Evolutionary conservation across 2,113 vertebrate genomes (phyloP).

Genomic region (Chloropsis hardwickii): DNA sequence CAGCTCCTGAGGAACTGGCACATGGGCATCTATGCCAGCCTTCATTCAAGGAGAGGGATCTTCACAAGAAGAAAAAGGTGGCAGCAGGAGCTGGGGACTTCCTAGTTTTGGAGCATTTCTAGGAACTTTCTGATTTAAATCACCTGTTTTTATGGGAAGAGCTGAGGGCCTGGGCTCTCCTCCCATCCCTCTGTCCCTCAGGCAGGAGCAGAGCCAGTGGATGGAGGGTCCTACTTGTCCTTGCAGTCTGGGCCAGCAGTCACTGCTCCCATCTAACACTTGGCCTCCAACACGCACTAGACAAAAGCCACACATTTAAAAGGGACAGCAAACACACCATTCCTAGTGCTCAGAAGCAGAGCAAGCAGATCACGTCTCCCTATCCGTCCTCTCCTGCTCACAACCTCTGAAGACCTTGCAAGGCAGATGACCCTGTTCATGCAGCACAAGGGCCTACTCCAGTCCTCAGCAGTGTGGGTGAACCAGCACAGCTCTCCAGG

Average conservation of each 20-base stretch:
- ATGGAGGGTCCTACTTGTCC: not conserved
- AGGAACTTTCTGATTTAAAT: not conserved
- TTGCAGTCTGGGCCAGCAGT: not conserved
- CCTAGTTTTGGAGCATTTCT: not conserved
- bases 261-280: not conserved
- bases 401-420: not conserved
- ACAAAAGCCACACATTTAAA: not conserved
- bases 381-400: not conserved
- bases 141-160: not conserved
- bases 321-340: not conserved
- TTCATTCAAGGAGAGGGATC: not conserved
- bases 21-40: not conserved
- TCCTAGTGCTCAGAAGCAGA: not conserved
- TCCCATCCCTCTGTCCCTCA: not conserved
- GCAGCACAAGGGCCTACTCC: not conserved
- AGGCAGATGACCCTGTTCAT: not conserved
- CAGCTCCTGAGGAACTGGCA: not conserved
- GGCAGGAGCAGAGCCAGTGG: not conserved
- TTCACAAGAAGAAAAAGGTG: not conserved
- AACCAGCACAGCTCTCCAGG: not conserved
- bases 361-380: not conserved
- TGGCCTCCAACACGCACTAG: fast-evolving
- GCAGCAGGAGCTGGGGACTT: not conserved
- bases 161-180: not conserved
- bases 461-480: not conserved